Conservation (phyloP, 2,113 vertebrate genomes). For the Cochlearius cochlearius region DNA sequence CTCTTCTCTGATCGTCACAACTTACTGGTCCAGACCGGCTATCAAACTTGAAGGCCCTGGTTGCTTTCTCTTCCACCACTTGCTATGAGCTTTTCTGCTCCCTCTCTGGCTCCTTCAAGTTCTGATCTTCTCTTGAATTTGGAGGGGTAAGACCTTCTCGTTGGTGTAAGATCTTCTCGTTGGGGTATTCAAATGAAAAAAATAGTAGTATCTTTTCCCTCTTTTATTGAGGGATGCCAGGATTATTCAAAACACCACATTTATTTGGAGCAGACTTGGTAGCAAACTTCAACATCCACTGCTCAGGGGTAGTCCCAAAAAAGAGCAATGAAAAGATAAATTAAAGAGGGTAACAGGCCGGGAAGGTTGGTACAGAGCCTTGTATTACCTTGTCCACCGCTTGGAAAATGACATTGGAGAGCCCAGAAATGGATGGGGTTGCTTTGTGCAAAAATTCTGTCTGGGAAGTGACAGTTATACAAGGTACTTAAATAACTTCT, state of each 20-base stretch:
- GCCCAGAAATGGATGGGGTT: not conserved
- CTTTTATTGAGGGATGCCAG: not conserved
- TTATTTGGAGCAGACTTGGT: not conserved
- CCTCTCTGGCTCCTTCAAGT: not conserved
- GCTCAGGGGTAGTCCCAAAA: not conserved
- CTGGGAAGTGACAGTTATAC: not conserved
- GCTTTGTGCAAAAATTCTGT: not conserved
- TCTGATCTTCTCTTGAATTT: not conserved
- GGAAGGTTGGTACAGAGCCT: not conserved
- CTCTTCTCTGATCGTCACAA: not conserved
- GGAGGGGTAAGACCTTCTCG: not conserved
- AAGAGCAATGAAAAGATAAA: not conserved
- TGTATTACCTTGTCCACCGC: not conserved
- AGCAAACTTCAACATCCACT: not conserved
- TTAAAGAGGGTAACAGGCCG: not conserved
- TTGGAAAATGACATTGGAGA: not conserved
- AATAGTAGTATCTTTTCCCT: not conserved
- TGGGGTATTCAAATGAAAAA: not conserved
- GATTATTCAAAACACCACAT: not conserved
- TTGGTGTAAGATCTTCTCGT: not conserved
- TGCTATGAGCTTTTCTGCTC: not conserved
- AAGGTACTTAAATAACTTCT: not conserved
- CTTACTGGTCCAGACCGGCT: not conserved
- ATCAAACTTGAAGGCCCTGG: not conserved
- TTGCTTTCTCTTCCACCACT: not conserved